Conservation (phyloP, 2,888 invertebrate species). For the Fissipunctia ypsillon region DNA sequence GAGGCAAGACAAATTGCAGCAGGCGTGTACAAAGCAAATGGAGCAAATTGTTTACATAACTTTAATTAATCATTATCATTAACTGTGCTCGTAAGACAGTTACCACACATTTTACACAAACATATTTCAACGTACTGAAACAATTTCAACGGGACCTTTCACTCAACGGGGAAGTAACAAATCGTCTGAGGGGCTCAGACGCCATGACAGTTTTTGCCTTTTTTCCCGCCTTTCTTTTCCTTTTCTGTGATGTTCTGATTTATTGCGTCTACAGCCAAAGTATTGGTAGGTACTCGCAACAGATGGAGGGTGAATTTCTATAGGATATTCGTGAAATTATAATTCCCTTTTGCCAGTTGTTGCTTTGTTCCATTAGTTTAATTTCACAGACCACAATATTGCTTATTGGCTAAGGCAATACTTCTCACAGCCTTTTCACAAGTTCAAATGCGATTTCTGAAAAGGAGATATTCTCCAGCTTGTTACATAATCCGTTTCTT, state of each 20-base stretch:
- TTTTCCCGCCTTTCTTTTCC: slow-evolving; percentile 51
- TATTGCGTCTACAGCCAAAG: slow-evolving; percentile 57
- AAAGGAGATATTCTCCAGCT: slow-evolving; percentile 10
- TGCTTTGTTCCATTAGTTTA: slow-evolving; percentile 27
- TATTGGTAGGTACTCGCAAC: slow-evolving; percentile 37
- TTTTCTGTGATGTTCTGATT: slow-evolving; percentile 62
- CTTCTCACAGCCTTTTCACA: slow-evolving; percentile 1
- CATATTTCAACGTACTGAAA: slow-evolving; percentile 58
- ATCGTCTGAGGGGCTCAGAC: slow-evolving; percentile 53
- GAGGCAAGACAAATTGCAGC: slow-evolving; percentile 31
- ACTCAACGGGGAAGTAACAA: slow-evolving; percentile 63
- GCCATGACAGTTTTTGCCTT: slow-evolving; percentile 66
- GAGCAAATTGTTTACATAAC: slow-evolving; percentile 48
- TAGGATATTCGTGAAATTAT: slow-evolving; percentile 37
- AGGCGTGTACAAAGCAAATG: slow-evolving; percentile 37
- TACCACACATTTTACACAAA: slow-evolving; percentile 46
- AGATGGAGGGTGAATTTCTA: slow-evolving; percentile 42
- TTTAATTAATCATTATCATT: slow-evolving; percentile 52
- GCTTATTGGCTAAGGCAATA: slow-evolving; percentile 13
- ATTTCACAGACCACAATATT: slow-evolving; percentile 17
- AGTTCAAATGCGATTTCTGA: slow-evolving; percentile 21
- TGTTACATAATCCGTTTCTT: slow-evolving; percentile 24
- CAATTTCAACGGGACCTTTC: slow-evolving; percentile 60
- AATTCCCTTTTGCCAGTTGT: slow-evolving; percentile 40
- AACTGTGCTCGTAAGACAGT: slow-evolving; percentile 32